Conservation (phyloP, 2,113 vertebrate species). For the Dicentrarchus labrax region DNA sequence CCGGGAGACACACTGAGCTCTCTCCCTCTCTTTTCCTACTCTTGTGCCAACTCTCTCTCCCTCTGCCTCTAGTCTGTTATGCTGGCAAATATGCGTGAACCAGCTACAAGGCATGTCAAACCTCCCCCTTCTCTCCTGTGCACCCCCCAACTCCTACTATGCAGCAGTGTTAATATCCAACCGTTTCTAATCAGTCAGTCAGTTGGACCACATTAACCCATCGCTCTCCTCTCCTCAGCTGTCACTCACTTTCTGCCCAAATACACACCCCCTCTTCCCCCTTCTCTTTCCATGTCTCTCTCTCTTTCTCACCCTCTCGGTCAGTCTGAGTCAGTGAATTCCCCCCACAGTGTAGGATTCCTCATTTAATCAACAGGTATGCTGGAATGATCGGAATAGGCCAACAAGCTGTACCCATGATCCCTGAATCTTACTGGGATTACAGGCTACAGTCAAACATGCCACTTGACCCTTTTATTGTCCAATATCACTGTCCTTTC, state of each 20-base stretch:
- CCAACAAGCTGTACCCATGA: conserved; percentile 70
- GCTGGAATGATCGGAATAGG: conserved; percentile 68
- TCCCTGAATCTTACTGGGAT: conserved; percentile 64
- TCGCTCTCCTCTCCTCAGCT: conserved; percentile 41
- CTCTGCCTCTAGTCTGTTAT: conserved; percentile 54
- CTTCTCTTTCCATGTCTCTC: conserved; percentile 49
- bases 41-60: conserved; percentile 65
- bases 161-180: conserved; percentile 57
- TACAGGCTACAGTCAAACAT: conserved; percentile 46
- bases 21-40: conserved; percentile 70
- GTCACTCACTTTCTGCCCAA: conserved; percentile 49
- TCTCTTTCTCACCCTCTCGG: conserved; percentile 52
- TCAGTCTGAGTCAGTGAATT: conserved; percentile 65
- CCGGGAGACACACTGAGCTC: conserved; percentile 51
- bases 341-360: conserved; percentile 64
- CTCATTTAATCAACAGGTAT: conserved; percentile 77
- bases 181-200: conserved; percentile 71
- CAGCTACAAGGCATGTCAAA: conserved; percentile 73
- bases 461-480: conserved; percentile 17
- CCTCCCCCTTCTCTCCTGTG: conserved; percentile 16
- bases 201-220: conserved; percentile 55
- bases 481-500: not conserved
- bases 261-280: not conserved
- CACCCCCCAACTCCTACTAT: not conserved
- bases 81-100: conserved; percentile 72